Conservation (phyloP, 2,113 vertebrate species). For the Chaenocephalus aceratus region DNA sequence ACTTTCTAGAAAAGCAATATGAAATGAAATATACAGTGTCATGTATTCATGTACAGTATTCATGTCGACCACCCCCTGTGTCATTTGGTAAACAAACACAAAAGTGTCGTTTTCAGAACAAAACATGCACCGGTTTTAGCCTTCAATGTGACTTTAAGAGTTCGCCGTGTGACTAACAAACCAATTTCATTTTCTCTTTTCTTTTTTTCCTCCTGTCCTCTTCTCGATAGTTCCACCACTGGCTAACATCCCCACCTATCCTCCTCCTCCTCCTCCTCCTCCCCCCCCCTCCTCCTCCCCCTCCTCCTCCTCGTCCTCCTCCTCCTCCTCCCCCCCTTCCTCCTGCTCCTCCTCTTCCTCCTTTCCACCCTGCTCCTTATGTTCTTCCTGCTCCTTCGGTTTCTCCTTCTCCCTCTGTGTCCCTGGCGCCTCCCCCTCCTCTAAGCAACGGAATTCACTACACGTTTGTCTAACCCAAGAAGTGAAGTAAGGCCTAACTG, state of each 20-base stretch:
- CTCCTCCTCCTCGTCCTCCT: conserved; percentile 85
- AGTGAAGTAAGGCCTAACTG: conserved; percentile 92
- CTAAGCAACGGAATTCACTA: conserved; percentile 99
- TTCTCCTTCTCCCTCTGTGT: conserved; percentile 85
- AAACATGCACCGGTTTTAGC: not conserved
- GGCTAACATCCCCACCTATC: conserved; percentile 87
- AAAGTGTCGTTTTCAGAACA: not conserved
- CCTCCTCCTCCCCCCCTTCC: conserved; percentile 84
- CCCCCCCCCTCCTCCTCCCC: conserved; percentile 84
- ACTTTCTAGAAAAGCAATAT: not conserved
- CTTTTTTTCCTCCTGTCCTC: conserved; percentile 77
- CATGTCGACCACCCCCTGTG: not conserved
- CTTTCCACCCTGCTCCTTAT: conserved; percentile 76
- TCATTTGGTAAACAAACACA: not conserved
- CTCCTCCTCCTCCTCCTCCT: conserved; percentile 85
- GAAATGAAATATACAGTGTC: not conserved
- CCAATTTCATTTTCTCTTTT: conserved; percentile 49
- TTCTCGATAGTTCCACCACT: conserved; percentile 89
- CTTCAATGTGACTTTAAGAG: not conserved
- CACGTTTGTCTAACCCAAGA: conserved; percentile 95
- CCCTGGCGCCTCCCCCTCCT: conserved; percentile 82
- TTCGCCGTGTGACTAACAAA: conserved; percentile 35
- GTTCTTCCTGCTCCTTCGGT: conserved; percentile 85
- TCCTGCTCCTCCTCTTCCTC: conserved; percentile 84
- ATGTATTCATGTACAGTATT: no score